Evolutionary conservation across 1,140 invertebrate genomes (phyloP).

Genomic region (Orius insidiosus): DNA sequence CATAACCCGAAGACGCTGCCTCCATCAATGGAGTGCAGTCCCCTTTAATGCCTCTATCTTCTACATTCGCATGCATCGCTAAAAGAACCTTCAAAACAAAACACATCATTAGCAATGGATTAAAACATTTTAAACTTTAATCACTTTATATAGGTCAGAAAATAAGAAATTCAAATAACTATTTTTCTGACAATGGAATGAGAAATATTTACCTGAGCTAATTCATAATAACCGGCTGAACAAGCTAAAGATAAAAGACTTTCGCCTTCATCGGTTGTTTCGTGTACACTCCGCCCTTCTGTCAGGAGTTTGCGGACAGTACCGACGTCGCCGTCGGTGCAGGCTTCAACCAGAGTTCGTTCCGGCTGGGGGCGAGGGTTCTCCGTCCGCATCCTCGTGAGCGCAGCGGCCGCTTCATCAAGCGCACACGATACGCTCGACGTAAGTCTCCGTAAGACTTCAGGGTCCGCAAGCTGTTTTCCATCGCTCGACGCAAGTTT

Average conservation of each 20-base stretch:
- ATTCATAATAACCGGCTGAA: slow-evolving; percentile 83
- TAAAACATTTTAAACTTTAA: too few species aligned
- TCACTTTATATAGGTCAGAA: too few species aligned
- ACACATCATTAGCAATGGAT: neutral
- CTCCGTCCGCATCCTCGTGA: slow-evolving; percentile 85
- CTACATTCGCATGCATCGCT: slow-evolving; percentile 93
- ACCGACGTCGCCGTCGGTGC: slow-evolving; percentile 79
- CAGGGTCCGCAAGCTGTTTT: slow-evolving; percentile 59
- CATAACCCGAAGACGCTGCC: slow-evolving; percentile 83
- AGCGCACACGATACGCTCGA: slow-evolving; percentile 82
- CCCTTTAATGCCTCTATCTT: slow-evolving; percentile 85
- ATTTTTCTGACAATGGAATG: too few species aligned
- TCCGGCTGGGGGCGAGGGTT: slow-evolving; percentile 31
- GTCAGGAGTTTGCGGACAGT: slow-evolving; percentile 76
- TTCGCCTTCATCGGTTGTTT: slow-evolving; percentile 85
- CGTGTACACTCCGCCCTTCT: slow-evolving; percentile 77
- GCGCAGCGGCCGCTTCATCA: slow-evolving; percentile 86
- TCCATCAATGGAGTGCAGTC: slow-evolving; percentile 97
- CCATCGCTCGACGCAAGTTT: slow-evolving; percentile 59
- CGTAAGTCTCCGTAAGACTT: slow-evolving; percentile 64
- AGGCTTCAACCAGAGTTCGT: slow-evolving; percentile 64
- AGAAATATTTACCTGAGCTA: slow-evolving; percentile 52
- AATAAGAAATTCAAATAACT: too few species aligned
- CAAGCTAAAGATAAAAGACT: slow-evolving; percentile 80
- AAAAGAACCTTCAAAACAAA: slow-evolving; percentile 54